Percentiles rank a stretch among this genome's conserved stretches.
Conservation (phyloP, 2,797 vertebrate species). For the Helicolenus hilgendorfi region DNA sequence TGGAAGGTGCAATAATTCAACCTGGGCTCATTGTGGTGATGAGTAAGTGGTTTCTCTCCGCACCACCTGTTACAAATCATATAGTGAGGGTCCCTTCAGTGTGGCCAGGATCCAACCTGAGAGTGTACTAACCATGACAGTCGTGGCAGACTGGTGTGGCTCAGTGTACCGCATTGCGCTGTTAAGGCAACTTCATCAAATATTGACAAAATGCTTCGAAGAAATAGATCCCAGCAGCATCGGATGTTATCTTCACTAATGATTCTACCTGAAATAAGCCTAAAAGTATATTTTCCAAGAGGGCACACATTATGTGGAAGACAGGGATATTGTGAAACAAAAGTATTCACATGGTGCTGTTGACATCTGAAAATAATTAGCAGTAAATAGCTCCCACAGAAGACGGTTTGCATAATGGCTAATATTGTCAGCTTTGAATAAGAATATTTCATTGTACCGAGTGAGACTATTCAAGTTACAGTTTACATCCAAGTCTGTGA, state of each 20-base stretch:
- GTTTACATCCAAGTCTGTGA: no score
- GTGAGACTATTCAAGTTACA: no score
- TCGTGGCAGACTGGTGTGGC: no score
- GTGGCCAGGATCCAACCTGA: not conserved
- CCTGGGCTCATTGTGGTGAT: no score
- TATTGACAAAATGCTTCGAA: not conserved
- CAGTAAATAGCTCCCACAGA: not conserved
- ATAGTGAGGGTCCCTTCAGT: not conserved
- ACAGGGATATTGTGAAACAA: not conserved
- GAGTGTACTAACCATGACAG: not conserved
- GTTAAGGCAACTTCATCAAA: no score
- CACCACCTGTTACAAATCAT: not conserved
- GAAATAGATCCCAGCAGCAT: slow-evolving; percentile 14
- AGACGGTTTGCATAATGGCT: not conserved
- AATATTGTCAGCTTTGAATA: no score
- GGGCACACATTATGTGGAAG: not conserved
- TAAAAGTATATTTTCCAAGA: not conserved
- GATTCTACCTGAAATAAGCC: not conserved
- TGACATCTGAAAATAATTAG: not conserved
- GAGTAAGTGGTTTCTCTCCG: not conserved
- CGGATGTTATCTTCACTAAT: not conserved
- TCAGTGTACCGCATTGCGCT: no score
- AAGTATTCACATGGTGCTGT: not conserved
- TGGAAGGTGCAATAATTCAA: no score
- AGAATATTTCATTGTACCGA: no score